Evolutionary conservation across 2,888 invertebrate species (phyloP).

Genomic region (Brachyopa scutellaris): DNA sequence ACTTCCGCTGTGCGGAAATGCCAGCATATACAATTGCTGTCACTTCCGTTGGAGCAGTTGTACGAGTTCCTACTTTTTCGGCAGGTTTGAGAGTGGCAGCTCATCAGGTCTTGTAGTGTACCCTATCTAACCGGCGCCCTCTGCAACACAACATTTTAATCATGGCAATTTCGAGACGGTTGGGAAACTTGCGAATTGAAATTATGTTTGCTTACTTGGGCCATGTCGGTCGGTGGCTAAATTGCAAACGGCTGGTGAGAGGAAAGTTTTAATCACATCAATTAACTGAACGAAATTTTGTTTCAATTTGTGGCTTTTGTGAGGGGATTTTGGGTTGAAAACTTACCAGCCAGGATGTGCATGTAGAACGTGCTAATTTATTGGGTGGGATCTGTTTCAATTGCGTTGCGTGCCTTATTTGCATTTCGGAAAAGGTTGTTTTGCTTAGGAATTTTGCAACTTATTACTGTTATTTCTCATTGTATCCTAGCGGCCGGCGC

Average conservation of each 20-base stretch:
- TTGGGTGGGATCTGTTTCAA: slow-evolving; percentile 2
- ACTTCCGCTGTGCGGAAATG: slow-evolving; percentile 58
- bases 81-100: not conserved
- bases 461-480: too few relatives aligned
- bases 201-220: slow-evolving; percentile 51
- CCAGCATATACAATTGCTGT: slow-evolving; percentile 41
- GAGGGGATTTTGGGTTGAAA: slow-evolving; percentile 14
- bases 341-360: too few relatives aligned
- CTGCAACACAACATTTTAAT: slow-evolving; percentile 56
- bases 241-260: not conserved
- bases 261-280: slow-evolving; percentile 63
- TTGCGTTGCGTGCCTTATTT: slow-evolving; percentile 18
- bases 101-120: too few relatives aligned
- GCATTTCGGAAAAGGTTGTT: slow-evolving; percentile 3
- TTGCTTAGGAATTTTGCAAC: slow-evolving; percentile 13
- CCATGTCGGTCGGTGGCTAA: not conserved
- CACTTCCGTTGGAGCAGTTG: slow-evolving; percentile 36
- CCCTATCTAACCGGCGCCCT: slow-evolving; percentile 10
- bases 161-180: slow-evolving; percentile 46
- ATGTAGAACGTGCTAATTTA: slow-evolving; percentile 35
- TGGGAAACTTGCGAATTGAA: slow-evolving; percentile 22
- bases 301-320: slow-evolving; percentile 67
- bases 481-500: too few relatives aligned
- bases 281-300: slow-evolving; percentile 67
- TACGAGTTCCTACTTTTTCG: slow-evolving; percentile 30